Evolutionary conservation across 2,797 vertebrate species (phyloP).

Genomic region (Liasis olivaceus): DNA sequence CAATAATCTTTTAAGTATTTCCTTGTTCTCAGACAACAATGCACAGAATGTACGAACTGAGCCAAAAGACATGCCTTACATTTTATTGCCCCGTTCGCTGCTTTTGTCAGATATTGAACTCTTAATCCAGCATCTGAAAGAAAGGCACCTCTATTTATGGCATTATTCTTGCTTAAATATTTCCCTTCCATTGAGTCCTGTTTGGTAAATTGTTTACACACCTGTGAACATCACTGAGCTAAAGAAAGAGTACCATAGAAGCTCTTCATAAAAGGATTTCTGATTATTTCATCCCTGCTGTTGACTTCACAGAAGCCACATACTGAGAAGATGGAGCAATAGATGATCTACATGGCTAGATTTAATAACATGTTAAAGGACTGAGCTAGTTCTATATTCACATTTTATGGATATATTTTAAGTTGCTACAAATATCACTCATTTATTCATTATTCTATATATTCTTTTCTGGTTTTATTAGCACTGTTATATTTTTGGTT

Average conservation of each 20-base stretch:
- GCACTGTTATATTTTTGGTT: not conserved
- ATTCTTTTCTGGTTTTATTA: not conserved
- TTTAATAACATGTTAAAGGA: not conserved
- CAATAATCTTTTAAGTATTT: slow-evolving; percentile 23
- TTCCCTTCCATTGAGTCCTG: not conserved
- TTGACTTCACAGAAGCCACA: not conserved
- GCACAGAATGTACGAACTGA: slow-evolving; percentile 50
- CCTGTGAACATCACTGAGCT: not conserved
- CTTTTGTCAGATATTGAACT: slow-evolving; percentile 26
- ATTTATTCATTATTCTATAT: no score
- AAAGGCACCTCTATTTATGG: not conserved
- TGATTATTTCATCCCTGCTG: not conserved
- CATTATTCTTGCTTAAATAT: slow-evolving; percentile 22
- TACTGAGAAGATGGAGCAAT: not conserved
- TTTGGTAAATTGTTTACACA: not conserved
- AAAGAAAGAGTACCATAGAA: not conserved
- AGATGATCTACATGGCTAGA: not conserved
- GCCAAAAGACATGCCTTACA: slow-evolving; percentile 43
- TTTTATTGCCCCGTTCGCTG: slow-evolving; percentile 35
- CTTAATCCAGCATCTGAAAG: slow-evolving; percentile 4
- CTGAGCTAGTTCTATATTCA: not conserved
- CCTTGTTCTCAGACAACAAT: slow-evolving; percentile 46
- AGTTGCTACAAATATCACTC: no score
- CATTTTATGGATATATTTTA: not conserved
- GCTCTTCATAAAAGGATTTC: slow-evolving; percentile 1